Base-by-base conservation (phyloP, 2,113 vertebrate species). In the Vireo altiloquus region DNA sequence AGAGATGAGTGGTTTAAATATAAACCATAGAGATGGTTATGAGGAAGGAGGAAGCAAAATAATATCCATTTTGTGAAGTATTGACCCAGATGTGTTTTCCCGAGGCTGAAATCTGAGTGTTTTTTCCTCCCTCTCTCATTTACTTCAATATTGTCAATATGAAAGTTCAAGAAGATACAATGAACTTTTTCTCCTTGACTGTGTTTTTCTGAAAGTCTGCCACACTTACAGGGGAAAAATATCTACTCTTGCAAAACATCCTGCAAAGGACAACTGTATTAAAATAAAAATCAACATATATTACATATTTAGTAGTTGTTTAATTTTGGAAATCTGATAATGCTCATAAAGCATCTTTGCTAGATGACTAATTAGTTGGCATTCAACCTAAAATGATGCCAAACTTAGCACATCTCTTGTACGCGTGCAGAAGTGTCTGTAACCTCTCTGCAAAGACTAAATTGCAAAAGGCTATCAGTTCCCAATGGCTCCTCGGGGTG, bases 311-410 rank as follows among this genome's bases (percentile, higher is more conserved):
- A 91, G 91, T 89, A 86, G 92, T 78, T 46, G 87, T 76, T 93
- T 90, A 95, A 95, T 95, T 96, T 96, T 94, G 72, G 96, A 92
- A 96, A 64, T 87, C 94, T 92, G 88, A 95, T 97, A 97, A 94
- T 88, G 90, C 92, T 83, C 92, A 94, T 90, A 94, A 94, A 94
- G 92, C 95, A 94, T 95, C 76, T 95, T 96, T 91, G 93, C 91
- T 95, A 78, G 76, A 89, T 97, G 95, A 92, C 80, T 96, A 95
- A 96, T 96, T 94, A 94, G 82, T 94, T 86, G 90, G 94, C 92
- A 96, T 97, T 97, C 95, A 96, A 97, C 95, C 90, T 82, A 86
- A 94, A 96, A 96, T 11, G 57, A 59, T 93, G 80, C 95, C 93
- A 95, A 96, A 95, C 90, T 95, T 90, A 96, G 95, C 70, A 84